Base-by-base conservation (phyloP, 2,113 vertebrate genomes). In the Scytalopus superciliaris region DNA sequence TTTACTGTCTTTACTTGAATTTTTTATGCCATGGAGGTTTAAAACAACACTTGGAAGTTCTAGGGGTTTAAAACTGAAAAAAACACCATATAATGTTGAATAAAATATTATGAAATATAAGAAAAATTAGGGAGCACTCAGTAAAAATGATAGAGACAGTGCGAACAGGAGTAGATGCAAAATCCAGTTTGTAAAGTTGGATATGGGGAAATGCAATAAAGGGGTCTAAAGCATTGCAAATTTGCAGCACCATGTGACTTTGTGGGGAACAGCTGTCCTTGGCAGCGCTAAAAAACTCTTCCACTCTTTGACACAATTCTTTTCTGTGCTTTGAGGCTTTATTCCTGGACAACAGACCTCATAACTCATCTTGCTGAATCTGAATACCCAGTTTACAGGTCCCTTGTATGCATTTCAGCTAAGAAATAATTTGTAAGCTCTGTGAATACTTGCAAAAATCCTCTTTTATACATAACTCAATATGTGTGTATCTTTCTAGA, bases 391-490 rank as follows among this genome's bases (percentile, higher is more conserved):
- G 39, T 90, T 94, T 89, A 49, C 28, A 79, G 93, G 83, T 80
- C 84, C 31, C 45, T 82, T 5, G 2, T 57, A 79, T 59, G 33
- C 19, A 49, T 3, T 78, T 93, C 92, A 67, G 57, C 35, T 81
- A 47, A 89, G 84, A 83, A 92, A 60, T 88, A 12, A 55, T 93
- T 87, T 81, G 68, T 76, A 83, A 92, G 68, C 25, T 45, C 56
- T 63, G 25, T 78, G 53, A 87, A 22, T 93, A 67, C 92, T 84
- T 95, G 35, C 90, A 80, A 82, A 88, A 92, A 77, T 49, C n/a
- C 25, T 85, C 12, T 85, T 72, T 77, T 68, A 16, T 59, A 6
- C 11, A 3, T 55, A 67, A 75, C 21, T 67, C 39, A 56, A 1
- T 60, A 75, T 80, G 27, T 56, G 53, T 52, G 5, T 84, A 27